Percentiles rank a stretch among this genome's conserved stretches.
Evolutionary conservation across 2,888 invertebrate genomes (phyloP).

Genomic region (Cantharis nigra): DNA sequence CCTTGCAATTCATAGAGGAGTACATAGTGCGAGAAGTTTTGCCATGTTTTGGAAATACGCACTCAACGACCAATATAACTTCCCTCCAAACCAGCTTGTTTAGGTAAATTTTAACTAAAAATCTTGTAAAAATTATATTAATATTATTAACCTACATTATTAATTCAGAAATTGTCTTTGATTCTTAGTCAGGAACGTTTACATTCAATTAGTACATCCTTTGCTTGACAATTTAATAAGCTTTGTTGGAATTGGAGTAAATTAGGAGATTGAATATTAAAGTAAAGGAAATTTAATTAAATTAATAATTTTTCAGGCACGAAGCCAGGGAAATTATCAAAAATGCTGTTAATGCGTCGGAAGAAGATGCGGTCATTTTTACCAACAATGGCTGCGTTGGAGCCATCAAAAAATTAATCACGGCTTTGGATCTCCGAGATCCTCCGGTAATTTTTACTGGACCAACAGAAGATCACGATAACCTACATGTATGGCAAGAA

Average conservation of each 20-base stretch:
- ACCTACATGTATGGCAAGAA: conserved; percentile 83
- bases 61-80: conserved; percentile 80
- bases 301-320: conserved; percentile 62
- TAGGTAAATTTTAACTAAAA: conserved; percentile 61
- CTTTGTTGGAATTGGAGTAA: conserved; percentile 2
- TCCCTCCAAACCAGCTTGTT: conserved; percentile 86
- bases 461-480: conserved; percentile 76
- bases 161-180: background rate
- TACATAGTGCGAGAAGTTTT: conserved; percentile 79
- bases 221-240: conserved; percentile 12
- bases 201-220: conserved; percentile 22
- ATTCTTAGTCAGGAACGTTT: conserved; percentile 5
- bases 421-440: conserved; percentile 67
- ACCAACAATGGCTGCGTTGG: conserved; percentile 75
- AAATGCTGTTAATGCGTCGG: conserved; percentile 76
- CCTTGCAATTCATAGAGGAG: conserved; percentile 83
- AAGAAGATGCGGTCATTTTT: conserved; percentile 79
- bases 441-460: conserved; percentile 77
- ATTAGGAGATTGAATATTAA: background rate
- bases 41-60: conserved; percentile 80
- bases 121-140: background rate
- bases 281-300: conserved; percentile 16
- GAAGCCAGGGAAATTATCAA: conserved; percentile 81
- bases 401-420: conserved; percentile 76
- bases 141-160: background rate